Base-by-base conservation (phyloP, 2,113 vertebrate species). In the Sminthopsis crassicaudata region DNA sequence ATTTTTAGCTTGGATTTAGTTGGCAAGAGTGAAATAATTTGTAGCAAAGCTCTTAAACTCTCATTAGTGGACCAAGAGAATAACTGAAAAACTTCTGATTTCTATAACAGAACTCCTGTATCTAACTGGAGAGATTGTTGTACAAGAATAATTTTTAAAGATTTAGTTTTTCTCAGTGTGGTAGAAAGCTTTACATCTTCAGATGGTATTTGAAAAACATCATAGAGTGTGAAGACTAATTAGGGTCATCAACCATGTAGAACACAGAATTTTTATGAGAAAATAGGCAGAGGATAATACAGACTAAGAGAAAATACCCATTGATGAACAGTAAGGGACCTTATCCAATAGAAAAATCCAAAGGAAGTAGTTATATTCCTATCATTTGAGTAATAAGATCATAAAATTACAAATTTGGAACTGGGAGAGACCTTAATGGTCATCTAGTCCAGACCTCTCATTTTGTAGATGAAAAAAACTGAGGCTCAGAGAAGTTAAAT, bases 1-100 rank as follows among this genome's bases (percentile, higher is more conserved):
- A 88, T 93, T 90, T 94, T 96, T 76, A 91, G 94, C 24, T 93
- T 48, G 1, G 50, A 95, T 90, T 76, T 24, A 50, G 30, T 76
- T 92, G 50, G 90, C 46, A 52, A 91, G 53, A 94, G 6, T n/a
- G 67, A 42, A 84, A 42, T 9, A 16, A 23, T 84, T 22, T 84
- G 36, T 42, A 42, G n/a, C 42, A 84, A 84, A 84, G 36, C 19
- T 84, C 60, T 67, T 67, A 36, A 36, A 4, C 60, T 67, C n/a
- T 84, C n/a, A 84, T 84, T 42, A 42, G 67, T 42, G 7, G n/a
- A 42, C n/a, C 36, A 84, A 42, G 36, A 84, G n/a, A 84, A 42
- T 19, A 42, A 84, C 42, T 84, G 16, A 42, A 84, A 42, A 19
- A 8, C 7, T 84, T 84, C 67, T 84, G n/a, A 84, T 42, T 42